phyloP scores from a whole-genome alignment of 2,888 invertebrate genomes.

The Patella ulyssiponensis region DNA sequence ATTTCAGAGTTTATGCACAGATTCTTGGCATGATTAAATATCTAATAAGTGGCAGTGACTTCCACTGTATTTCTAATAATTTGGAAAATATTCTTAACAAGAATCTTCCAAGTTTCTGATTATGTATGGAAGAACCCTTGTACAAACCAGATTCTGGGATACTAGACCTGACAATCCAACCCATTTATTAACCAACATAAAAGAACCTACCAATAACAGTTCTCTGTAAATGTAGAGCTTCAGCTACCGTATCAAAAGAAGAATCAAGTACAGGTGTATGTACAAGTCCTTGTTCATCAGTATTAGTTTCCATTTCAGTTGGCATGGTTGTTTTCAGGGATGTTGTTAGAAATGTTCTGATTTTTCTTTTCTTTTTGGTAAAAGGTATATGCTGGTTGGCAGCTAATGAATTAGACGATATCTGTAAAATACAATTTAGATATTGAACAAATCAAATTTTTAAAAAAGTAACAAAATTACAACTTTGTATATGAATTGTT shows the following conservation, averaged over 20 bases:
- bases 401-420: slow-evolving; percentile 58
- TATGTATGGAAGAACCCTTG: too few relatives aligned
- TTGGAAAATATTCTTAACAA: too few relatives aligned
- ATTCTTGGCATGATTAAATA: too few relatives aligned
- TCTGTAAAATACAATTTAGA: slow-evolving; percentile 35
- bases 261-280: neutral
- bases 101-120: too few relatives aligned
- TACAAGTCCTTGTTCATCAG: neutral
- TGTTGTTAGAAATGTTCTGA: neutral
- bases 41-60: too few relatives aligned
- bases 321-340: neutral
- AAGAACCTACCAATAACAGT: slow-evolving; percentile 70
- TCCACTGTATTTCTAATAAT: too few relatives aligned
- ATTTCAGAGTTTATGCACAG: too few relatives aligned
- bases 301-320: neutral
- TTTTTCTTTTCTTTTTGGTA: neutral
- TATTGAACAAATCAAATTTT: neutral
- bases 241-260: slow-evolving; percentile 69
- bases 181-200: too few relatives aligned
- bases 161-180: too few relatives aligned
- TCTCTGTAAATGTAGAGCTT: slow-evolving; percentile 71
- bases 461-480: too few relatives aligned
- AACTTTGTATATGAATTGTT: too few relatives aligned
- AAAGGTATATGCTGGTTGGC: slow-evolving; percentile 31
- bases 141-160: too few relatives aligned